These are phyloP conservation scores for Pammene fasciana DNA, from an alignment of 2,888 invertebrate genomes.

Conservation along the genomic window DNA sequence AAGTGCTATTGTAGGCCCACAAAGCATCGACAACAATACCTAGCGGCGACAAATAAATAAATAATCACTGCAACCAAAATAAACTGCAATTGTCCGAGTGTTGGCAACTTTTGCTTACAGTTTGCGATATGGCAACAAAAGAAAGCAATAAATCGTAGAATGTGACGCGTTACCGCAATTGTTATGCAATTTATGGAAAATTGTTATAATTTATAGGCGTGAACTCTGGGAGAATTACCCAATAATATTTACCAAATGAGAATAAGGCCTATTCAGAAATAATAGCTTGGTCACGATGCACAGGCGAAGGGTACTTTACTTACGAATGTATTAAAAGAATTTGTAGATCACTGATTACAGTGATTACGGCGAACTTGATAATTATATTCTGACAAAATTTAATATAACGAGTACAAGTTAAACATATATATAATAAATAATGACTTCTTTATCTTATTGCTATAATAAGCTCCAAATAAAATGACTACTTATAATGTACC, in stretches of 20 bases:
- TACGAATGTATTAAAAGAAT: constrained; percentile 17
- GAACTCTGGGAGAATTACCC: constrained; percentile 35
- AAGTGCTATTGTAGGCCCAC: constrained; percentile 48
- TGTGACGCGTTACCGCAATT: constrained; percentile 74
- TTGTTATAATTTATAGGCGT: constrained; percentile 49
- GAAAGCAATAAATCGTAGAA: constrained; percentile 76
- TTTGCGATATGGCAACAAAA: constrained; percentile 65
- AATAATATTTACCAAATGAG: constrained; percentile 28
- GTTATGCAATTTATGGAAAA: constrained; percentile 77
- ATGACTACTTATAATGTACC: too few relatives aligned
- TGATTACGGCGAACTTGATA: too few relatives aligned
- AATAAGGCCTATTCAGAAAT: constrained; percentile 24
- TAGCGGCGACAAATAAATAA: constrained; percentile 62
- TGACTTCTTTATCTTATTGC: too few relatives aligned
- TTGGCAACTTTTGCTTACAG: constrained; percentile 59
- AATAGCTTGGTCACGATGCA: constrained; percentile 27
- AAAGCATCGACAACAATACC: constrained; percentile 52
- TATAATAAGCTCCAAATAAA: too few relatives aligned
- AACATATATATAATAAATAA: too few relatives aligned
- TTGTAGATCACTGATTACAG: background rate
- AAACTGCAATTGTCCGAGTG: constrained; percentile 66
- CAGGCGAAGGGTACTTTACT: constrained; percentile 9
- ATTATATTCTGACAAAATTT: too few relatives aligned
- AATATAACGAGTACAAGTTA: too few relatives aligned
- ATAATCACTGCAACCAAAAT: constrained; percentile 64